Evolutionary conservation across 2,888 invertebrate genomes (phyloP).

Genomic region (Chymomyza procnemis): DNA sequence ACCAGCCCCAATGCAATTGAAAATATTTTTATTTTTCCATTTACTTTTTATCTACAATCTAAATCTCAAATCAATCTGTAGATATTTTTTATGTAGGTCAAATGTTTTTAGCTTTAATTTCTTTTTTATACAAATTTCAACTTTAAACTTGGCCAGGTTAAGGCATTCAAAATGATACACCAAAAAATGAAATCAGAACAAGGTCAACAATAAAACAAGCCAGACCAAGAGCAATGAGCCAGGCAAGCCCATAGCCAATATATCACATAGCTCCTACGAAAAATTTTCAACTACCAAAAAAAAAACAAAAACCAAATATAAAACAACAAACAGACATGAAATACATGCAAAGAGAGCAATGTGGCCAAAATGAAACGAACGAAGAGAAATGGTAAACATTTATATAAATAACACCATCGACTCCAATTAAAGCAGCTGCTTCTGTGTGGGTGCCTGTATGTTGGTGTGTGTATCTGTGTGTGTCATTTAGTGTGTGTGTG

Average conservation of each 20-base stretch:
- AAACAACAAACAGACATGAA: constrained; percentile 52
- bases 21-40: not conserved
- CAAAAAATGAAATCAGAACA: constrained; percentile 35
- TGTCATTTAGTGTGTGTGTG: constrained; percentile 7
- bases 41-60: not conserved
- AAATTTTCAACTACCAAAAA: constrained; percentile 64
- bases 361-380: constrained; percentile 48
- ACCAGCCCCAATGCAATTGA: not conserved
- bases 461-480: not conserved
- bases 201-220: constrained; percentile 37
- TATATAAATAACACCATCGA: constrained; percentile 72
- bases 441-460: not conserved
- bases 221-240: not conserved
- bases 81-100: constrained; percentile 33
- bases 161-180: constrained; percentile 4
- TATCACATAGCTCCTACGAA: constrained; percentile 65
- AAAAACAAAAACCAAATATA: not conserved
- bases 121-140: constrained; percentile 38
- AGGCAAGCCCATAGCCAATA: constrained; percentile 50
- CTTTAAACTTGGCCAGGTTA: constrained; percentile 35
- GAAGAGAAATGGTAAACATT: constrained; percentile 73
- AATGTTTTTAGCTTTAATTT: constrained; percentile 35
- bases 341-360: constrained; percentile 34
- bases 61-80: not conserved
- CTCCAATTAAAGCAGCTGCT: constrained; percentile 64